Evolutionary conservation across 2,888 invertebrate genomes (phyloP), one percentile per base, ranked within the genome.

Genomic region (Chrysolina oricalcia): DNA sequence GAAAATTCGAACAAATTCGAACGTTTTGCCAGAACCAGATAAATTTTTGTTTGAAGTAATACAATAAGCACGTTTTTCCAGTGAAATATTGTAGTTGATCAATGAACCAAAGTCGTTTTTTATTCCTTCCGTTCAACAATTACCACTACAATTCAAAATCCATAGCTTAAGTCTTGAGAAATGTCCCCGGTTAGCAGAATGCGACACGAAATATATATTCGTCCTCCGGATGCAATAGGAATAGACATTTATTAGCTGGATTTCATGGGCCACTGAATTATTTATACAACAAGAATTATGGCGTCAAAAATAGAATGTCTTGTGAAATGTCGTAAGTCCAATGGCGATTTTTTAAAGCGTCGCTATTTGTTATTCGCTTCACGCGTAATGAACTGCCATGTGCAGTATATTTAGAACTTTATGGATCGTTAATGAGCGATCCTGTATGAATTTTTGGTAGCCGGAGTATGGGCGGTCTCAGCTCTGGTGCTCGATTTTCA

Each of bases 341-440:
- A 81, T 81, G 81, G 81, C 71, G 81, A 79, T 81, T 83, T 82
- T 81, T 81, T 80, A 79, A 81, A 75, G 75, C 77, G 72, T 65
- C 56, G 68, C 74, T 82, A 80, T 83, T 83, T 83, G 81, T 83
- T 83, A 82, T 82, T 77, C 79, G 79, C 80, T 78, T 80, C 73
- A 76, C 74, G 78, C 75, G 79, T 81, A 81, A 81, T 81, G 81
- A 79, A 78, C 80, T 77, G 74, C 78, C 76, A 81, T 64, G 63
- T 40, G 46, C 43, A 69, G 78, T 81, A 81, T 79, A 80, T 81
- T 79, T 81, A 81, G 81, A 75, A 75, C 79, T 80, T 81, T 79
- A 81, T 77, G 74, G 78, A 66, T 79, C 76, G 81, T 80, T 82
- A 81, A 82, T 82, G 80, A 71, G 81, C 74, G 74, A 79, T 78